phyloP scores from a whole-genome alignment of 1,140 invertebrate species.

The Muscidifurax raptorellus region DNA sequence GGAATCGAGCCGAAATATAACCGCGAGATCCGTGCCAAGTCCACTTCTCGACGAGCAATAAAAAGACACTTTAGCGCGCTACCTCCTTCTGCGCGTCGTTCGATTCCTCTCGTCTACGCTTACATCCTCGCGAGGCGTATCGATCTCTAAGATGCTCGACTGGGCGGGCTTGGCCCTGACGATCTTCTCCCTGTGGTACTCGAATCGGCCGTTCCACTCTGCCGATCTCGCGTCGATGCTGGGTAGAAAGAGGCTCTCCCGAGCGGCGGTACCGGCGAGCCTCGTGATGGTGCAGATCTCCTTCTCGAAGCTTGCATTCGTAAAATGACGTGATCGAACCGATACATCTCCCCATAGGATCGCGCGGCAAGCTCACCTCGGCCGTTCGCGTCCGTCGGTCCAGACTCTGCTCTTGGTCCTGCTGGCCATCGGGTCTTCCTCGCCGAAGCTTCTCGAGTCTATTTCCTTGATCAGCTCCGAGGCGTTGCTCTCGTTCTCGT shows the following conservation, averaged over 20 bases:
- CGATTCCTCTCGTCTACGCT: neutral
- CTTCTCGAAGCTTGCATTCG: constrained; percentile 30
- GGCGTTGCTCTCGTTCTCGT: constrained; percentile 47
- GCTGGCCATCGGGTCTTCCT: neutral
- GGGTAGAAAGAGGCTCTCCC: neutral
- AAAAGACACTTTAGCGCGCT: neutral
- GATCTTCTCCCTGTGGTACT: constrained; percentile 30
- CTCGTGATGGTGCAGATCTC: constrained; percentile 55
- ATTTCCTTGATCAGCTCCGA: constrained; percentile 44
- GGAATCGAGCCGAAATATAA: too few species aligned
- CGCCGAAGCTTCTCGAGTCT: neutral
- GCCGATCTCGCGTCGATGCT: neutral
- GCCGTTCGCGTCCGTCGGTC: neutral
- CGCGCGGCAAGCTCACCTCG: neutral
- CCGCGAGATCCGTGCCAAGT: too few species aligned
- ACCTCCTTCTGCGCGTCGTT: neutral
- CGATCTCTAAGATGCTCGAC: neutral
- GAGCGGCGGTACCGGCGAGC: constrained; percentile 28
- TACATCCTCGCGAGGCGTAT: neutral
- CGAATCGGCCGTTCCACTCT: neutral
- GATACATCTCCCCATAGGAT: too few species aligned
- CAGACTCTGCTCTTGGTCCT: neutral
- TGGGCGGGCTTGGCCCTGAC: constrained; percentile 1
- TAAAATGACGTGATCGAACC: neutral
- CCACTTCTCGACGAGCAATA: neutral